These are phyloP conservation scores for Chalcosyrphus nemorum DNA, from an alignment of 2,888 invertebrate species.

Conservation along the genomic window DNA sequence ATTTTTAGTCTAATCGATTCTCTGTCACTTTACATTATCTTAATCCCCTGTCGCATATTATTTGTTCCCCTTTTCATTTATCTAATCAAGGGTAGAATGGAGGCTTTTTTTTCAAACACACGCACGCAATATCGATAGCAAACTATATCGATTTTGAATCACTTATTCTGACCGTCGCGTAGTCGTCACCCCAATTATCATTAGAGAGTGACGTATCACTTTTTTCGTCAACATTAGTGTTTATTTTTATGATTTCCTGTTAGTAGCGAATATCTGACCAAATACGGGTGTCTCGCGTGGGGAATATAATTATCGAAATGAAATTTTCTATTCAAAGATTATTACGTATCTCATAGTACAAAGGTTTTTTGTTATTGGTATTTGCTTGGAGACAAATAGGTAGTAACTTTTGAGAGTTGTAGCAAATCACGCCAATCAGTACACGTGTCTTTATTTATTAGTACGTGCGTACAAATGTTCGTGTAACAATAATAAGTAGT, in stretches of 20 bases:
- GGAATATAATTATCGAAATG: background rate
- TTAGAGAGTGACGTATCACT: constrained; percentile 25
- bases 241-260: constrained; percentile 44
- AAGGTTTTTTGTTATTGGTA: constrained; percentile 37
- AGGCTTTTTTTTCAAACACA: background rate
- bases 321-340: constrained; percentile 5
- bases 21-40: background rate
- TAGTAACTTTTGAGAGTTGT: constrained; percentile 14
- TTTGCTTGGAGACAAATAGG: constrained; percentile 23
- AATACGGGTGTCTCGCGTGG: background rate
- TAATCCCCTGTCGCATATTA: background rate
- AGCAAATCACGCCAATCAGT: too few species aligned
- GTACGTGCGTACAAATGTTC: constrained; percentile 58
- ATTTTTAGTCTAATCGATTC: background rate
- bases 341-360: constrained; percentile 44
- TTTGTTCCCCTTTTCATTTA: background rate
- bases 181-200: background rate
- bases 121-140: background rate
- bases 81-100: constrained; percentile 22
- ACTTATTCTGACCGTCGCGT: background rate
- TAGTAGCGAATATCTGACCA: constrained; percentile 11
- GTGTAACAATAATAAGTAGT: constrained; percentile 21
- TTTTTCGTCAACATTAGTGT: background rate
- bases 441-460: constrained; percentile 2
- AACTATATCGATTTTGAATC: constrained; percentile 15